phyloP scores from a whole-genome alignment of 1,140 invertebrate species.

The Aphelinus atriplicis region DNA sequence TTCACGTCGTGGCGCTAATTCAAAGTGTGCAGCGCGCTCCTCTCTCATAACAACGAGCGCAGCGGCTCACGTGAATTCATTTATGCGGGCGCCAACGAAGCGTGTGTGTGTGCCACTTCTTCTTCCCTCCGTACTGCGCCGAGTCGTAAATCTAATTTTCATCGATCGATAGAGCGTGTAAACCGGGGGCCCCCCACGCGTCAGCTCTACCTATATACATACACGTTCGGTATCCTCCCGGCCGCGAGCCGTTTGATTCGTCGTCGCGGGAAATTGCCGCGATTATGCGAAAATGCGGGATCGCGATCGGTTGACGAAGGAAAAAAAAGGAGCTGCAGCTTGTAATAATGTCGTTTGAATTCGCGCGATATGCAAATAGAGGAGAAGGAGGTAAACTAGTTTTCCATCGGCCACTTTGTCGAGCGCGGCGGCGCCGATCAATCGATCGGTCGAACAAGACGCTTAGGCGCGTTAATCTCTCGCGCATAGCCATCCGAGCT shows the following conservation, averaged over 20 bases:
- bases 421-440: neutral
- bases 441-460: slow-evolving; percentile 5
- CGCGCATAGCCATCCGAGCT: neutral
- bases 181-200: too few relatives aligned
- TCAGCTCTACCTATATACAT: too few relatives aligned
- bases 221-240: too few relatives aligned
- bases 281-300: slow-evolving; percentile 9
- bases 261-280: neutral
- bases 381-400: slow-evolving; percentile 24
- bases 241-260: neutral
- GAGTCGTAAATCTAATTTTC: too few relatives aligned
- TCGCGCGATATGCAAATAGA: slow-evolving; percentile 21
- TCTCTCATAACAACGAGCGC: too few relatives aligned
- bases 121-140: too few relatives aligned
- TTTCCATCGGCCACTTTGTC: neutral
- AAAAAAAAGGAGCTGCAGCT: neutral
- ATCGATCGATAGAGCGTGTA: too few relatives aligned
- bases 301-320: neutral
- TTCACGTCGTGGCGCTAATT: slow-evolving; percentile 46
- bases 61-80: too few relatives aligned
- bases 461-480: neutral
- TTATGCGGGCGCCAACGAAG: neutral
- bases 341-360: slow-evolving; percentile 17
- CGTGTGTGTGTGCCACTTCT: too few relatives aligned
- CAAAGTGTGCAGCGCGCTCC: slow-evolving; percentile 18